Evolutionary conservation across 2,888 invertebrate species (phyloP).

Genomic region (Drosophila lutescens): DNA sequence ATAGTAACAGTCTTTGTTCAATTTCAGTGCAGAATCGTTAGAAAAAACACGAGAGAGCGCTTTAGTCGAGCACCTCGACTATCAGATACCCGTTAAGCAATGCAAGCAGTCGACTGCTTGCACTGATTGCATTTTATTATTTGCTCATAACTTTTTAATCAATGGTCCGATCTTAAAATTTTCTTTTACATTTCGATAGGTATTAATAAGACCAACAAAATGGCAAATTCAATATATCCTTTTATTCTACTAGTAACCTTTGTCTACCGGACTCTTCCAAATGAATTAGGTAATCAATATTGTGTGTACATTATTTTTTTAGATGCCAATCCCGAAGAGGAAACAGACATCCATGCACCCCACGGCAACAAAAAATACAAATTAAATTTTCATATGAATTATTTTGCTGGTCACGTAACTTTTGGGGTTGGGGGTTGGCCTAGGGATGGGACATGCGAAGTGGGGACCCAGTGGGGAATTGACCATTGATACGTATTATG

Average conservation of each 20-base stretch:
- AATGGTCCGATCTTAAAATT: no score
- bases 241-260: not conserved
- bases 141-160: no score
- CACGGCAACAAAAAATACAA: conserved; percentile 49
- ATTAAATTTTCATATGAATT: conserved; percentile 79
- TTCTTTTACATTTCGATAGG: no score
- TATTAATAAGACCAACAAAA: no score
- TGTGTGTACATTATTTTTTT: conserved; percentile 17
- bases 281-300: conserved; percentile 10
- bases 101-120: no score
- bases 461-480: conserved; percentile 43
- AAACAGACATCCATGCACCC: conserved; percentile 5
- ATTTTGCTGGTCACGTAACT: conserved; percentile 74
- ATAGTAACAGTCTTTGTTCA: conserved; percentile 11
- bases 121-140: no score
- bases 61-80: no score
- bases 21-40: conserved; percentile 1
- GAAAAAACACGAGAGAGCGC: conserved; percentile 4
- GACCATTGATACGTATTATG: conserved; percentile 78
- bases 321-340: conserved; percentile 12
- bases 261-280: not conserved
- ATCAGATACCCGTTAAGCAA: no score
- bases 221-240: no score
- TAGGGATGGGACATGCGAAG: no score
- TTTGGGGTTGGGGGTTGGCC: not conserved